Evolutionary conservation across 2,113 vertebrate genomes (phyloP).

Genomic region (Erythrocercus mccallii): DNA sequence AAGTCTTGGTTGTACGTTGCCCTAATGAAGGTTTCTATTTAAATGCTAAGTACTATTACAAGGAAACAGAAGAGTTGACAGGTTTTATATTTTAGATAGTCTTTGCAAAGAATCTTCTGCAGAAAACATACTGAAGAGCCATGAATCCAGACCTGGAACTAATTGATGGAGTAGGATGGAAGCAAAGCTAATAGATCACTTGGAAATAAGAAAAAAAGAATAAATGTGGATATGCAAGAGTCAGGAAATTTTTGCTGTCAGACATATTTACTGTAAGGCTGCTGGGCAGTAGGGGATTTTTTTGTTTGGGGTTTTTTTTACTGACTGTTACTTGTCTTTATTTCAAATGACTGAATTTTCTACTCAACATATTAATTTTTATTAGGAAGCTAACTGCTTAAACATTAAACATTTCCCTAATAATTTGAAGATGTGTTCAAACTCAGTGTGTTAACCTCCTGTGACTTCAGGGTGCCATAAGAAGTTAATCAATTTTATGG

Average conservation of each 20-base stretch:
- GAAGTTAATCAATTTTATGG: background rate
- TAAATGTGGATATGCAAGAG: background rate
- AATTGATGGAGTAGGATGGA: background rate
- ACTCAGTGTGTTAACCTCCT: conserved; percentile 10
- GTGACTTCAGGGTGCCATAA: conserved; percentile 28
- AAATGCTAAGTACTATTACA: conserved; percentile 9
- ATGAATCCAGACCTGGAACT: background rate
- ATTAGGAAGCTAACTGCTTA: background rate
- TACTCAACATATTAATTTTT: background rate
- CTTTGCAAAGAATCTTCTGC: background rate
- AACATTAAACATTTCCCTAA: background rate
- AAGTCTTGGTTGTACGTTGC: conserved; percentile 9
- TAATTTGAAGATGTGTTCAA: background rate
- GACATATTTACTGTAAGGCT: conserved; percentile 39
- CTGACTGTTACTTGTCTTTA: background rate
- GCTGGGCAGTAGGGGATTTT: background rate
- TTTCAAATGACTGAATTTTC: background rate
- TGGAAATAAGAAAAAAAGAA: background rate
- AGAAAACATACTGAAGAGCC: background rate
- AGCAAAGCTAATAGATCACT: background rate
- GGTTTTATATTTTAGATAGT: conserved; percentile 7
- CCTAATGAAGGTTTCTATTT: conserved; percentile 28
- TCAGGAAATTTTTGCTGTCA: conserved; percentile 1
- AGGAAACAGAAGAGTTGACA: conserved; percentile 18
- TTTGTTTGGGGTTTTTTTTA: background rate